These are phyloP conservation scores for Epiblema foenella DNA, from an alignment of 2,888 invertebrate species.

Conservation along the genomic window DNA sequence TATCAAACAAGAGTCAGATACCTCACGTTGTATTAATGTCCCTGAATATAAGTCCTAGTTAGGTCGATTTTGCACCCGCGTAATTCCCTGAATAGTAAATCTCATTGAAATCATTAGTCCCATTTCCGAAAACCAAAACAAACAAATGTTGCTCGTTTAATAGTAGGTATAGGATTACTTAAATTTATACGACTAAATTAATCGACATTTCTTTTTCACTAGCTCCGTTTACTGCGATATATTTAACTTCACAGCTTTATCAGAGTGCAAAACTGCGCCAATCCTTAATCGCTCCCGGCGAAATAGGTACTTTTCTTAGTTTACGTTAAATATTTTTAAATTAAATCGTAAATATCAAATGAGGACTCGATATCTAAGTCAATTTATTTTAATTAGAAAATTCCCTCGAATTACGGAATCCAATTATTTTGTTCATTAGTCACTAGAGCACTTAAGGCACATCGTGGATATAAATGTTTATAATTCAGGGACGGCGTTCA, in stretches of 20 bases:
- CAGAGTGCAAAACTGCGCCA: slow-evolving; percentile 20
- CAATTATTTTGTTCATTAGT: slow-evolving; percentile 67
- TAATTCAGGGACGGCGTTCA: slow-evolving; percentile 33
- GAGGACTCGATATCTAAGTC: slow-evolving; percentile 54
- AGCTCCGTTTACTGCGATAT: slow-evolving; percentile 1
- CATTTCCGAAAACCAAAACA: no score
- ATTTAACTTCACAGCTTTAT: slow-evolving; percentile 23
- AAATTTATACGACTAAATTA: neutral
- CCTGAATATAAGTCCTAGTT: no score
- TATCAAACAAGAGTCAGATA: no score
- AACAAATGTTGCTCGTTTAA: neutral
- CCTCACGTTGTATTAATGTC: no score
- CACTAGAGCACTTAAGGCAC: slow-evolving; percentile 55
- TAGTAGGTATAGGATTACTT: neutral
- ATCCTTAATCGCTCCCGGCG: slow-evolving; percentile 15
- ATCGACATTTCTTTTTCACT: neutral
- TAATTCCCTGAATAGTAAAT: no score
- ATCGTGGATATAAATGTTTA: slow-evolving; percentile 39
- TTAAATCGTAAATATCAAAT: slow-evolving; percentile 48
- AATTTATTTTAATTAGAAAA: slow-evolving; percentile 62
- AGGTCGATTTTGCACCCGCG: no score
- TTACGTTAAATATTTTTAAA: slow-evolving; percentile 19
- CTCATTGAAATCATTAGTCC: no score
- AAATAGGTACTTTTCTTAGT: neutral
- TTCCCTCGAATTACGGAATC: slow-evolving; percentile 61